Evolutionary conservation across 2,797 vertebrate genomes (phyloP), one percentile per base, ranked within the genome.

Genomic region (Chaenodraco wilsoni): DNA sequence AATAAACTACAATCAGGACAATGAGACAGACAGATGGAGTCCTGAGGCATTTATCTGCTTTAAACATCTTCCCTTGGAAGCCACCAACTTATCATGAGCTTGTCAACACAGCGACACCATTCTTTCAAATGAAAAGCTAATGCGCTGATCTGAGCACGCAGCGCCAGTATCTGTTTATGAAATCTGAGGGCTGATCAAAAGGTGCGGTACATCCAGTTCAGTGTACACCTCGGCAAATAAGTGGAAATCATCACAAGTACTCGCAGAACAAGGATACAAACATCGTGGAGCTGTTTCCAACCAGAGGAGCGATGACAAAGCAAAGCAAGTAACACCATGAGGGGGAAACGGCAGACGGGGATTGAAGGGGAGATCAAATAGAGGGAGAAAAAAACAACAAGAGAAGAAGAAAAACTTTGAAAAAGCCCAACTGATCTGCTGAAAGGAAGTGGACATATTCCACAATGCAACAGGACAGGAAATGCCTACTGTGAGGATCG

Each of bases 101-200:
- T 93, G 93, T 95, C 93, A 93, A 92, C 89, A 92, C 90, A 77
- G 90, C 93, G 94, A 95, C 94, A 94, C 94, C 92, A 95, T 95
- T 95, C 94, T 95, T 93, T 94, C 94, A 94, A 95, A 95, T 94
- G 88, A 94, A 92, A 91, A 85, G 87, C 90, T 90, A 92, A 93
- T 92, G 87, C 72, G 79, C 81, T 93, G 94, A 95, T 94, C 91
- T 93, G 92, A 93, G 90, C 81, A 80, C 67, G 84, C 89, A 58
- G 88, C 87, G 67, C 87, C 89, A 82, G 86, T 90, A 91, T 90
- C 90, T 92, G 87, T 89, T 93, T 90, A 83, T 87, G 88, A 90
- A 92, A 94, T 92, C 92, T 91, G 90, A 92, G 89, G 87, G 88
- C 82, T 94, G 95, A 95, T 95, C 93, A 95, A 95, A 94, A 94